These are phyloP conservation scores for Chionomys nivalis DNA, from an alignment of 2,113 vertebrate species.

Conservation along the genomic window DNA sequence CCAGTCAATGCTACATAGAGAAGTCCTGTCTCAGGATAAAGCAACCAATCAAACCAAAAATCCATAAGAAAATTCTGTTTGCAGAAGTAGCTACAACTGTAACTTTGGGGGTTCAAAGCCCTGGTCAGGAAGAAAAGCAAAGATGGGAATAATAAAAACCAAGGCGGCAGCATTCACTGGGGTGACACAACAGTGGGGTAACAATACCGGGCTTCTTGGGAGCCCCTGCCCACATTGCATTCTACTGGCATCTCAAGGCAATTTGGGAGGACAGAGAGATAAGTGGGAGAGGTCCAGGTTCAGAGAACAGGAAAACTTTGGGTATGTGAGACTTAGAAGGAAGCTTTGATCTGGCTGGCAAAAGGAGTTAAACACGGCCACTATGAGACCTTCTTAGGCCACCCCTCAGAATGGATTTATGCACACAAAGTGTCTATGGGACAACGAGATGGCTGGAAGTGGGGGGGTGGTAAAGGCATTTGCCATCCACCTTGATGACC, in stretches of 20 bases:
- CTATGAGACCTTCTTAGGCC: not conserved
- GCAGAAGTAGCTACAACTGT: not conserved
- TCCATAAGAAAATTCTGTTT: not conserved
- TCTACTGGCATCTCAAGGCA: fast-evolving
- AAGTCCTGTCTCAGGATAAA: not conserved
- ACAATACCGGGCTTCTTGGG: not conserved
- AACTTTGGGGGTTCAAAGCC: not conserved
- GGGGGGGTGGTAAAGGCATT: not conserved
- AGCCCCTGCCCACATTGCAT: not conserved
- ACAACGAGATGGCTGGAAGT: not conserved
- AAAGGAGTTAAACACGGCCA: not conserved
- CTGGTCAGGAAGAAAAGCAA: not conserved
- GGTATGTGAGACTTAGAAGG: not conserved
- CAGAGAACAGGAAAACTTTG: not conserved
- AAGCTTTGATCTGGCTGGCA: not conserved
- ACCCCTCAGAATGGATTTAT: not conserved
- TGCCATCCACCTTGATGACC: not conserved
- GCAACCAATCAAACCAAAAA: not conserved
- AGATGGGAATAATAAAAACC: not conserved
- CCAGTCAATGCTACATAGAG: not conserved
- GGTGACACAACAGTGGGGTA: not conserved
- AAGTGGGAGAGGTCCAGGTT: not conserved
- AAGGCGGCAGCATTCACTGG: not conserved
- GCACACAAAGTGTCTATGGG: not conserved
- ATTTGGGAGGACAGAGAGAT: no score